Conservation (phyloP, 2,888 invertebrate genomes). For the Hybos culiciformis region DNA sequence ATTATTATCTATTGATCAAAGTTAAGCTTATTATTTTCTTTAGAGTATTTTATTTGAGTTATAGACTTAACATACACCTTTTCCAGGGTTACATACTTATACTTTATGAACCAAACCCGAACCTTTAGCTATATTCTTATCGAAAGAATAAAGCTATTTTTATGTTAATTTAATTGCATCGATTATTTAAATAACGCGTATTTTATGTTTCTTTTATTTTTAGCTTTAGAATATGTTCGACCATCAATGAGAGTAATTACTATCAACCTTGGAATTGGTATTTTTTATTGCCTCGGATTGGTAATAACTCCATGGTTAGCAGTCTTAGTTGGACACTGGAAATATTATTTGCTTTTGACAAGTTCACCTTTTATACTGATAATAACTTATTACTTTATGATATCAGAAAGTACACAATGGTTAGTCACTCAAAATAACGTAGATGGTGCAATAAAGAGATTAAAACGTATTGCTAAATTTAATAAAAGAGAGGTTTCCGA, state of each 20-base stretch:
- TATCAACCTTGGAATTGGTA: constrained; percentile 38
- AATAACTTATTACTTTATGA: constrained; percentile 32
- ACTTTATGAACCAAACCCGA: no score
- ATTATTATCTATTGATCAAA: no score
- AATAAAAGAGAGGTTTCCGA: constrained; percentile 32
- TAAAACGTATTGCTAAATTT: constrained; percentile 35
- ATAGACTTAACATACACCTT: no score
- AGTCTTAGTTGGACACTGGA: constrained; percentile 33
- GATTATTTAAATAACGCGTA: no score
- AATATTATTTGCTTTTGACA: constrained; percentile 32
- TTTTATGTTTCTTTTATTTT: no score
- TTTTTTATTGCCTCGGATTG: constrained; percentile 39
- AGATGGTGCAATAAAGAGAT: constrained; percentile 36
- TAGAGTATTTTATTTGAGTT: no score
- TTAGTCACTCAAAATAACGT: constrained; percentile 36
- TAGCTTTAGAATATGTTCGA: constrained; percentile 40
- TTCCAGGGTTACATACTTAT: no score
- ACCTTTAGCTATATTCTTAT: no score
- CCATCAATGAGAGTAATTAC: constrained; percentile 38
- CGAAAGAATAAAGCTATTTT: no score
- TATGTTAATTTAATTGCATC: no score
- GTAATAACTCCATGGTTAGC: constrained; percentile 35
- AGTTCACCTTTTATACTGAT: constrained; percentile 33
- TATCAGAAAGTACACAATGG: constrained; percentile 42
- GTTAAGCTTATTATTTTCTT: no score